Percentiles rank a stretch among this genome's conserved stretches.
Conservation (phyloP, 2,888 invertebrate genomes). For the Thecophora atra region DNA sequence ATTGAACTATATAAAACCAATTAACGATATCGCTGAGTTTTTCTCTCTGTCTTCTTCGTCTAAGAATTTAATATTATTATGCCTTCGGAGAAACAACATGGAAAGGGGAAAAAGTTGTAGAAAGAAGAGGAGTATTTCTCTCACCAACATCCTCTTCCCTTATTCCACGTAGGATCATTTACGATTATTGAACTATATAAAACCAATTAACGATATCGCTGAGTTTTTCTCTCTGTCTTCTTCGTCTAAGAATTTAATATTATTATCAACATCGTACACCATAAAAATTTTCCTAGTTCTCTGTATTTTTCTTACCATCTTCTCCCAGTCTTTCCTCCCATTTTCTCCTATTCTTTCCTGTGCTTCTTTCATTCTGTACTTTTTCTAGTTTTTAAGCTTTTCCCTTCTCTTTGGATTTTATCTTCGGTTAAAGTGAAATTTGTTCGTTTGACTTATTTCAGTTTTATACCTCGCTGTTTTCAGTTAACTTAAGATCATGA, state of each 20-base stretch:
- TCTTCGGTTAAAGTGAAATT: conserved; percentile 19
- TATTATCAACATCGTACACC: background rate
- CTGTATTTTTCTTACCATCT: too few relatives aligned
- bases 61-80: conserved; percentile 9
- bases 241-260: conserved; percentile 3
- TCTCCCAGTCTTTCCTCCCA: background rate
- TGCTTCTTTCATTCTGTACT: background rate
- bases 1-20: conserved; percentile 36
- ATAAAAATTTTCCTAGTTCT: background rate
- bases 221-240: conserved; percentile 6
- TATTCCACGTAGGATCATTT: conserved; percentile 15
- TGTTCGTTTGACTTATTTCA: conserved; percentile 16
- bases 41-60: background rate
- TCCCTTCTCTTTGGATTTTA: background rate
- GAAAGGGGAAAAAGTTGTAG: too few relatives aligned
- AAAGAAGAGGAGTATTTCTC: background rate
- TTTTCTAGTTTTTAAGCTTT: background rate
- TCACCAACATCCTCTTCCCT: background rate
- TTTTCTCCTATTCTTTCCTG: background rate
- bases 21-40: conserved; percentile 34
- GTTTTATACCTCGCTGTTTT: conserved; percentile 4
- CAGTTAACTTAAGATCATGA: conserved; percentile 28
- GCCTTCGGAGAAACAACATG: too few relatives aligned
- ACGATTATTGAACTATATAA: conserved; percentile 35
- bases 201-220: conserved; percentile 36